Percentiles rank a stretch among this genome's conserved stretches.
Conservation (phyloP, 2,113 vertebrate genomes). For the Cyanocitta stelleri region DNA sequence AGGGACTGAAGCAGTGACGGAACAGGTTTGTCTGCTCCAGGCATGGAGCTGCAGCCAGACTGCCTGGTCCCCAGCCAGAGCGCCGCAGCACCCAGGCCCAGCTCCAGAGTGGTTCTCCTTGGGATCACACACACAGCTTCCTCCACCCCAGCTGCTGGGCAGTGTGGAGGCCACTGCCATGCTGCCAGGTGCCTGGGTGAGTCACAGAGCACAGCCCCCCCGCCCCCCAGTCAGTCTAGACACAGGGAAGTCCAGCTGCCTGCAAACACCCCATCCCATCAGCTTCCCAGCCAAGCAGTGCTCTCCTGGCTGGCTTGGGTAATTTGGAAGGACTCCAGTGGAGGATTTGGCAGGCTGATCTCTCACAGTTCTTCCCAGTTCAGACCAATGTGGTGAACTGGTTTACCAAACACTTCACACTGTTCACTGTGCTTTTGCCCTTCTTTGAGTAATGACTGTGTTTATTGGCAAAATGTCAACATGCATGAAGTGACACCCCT, state of each 20-base stretch:
- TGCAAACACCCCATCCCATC: background rate
- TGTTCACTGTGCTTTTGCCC: background rate
- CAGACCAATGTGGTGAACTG: background rate
- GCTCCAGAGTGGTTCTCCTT: background rate
- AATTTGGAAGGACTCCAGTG: background rate
- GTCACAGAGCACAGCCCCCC: accelerated
- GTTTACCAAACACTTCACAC: background rate
- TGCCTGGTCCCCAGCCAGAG: background rate
- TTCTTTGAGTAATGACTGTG: background rate
- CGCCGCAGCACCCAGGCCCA: background rate
- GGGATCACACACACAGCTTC: background rate
- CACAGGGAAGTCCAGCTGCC: background rate
- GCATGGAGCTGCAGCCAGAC: background rate
- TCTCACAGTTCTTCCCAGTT: background rate
- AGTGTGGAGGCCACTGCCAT: background rate
- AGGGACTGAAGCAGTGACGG: background rate
- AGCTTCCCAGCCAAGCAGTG: background rate
- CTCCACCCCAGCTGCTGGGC: background rate
- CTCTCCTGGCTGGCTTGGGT: background rate
- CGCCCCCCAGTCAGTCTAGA: background rate
- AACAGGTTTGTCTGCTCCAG: background rate
- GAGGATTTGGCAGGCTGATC: background rate
- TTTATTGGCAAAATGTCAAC: background rate
- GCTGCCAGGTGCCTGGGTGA: background rate
- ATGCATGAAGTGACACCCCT: background rate